phyloP scores from a whole-genome alignment of 2,797 vertebrate species.

The Poeciliopsis gracilis region DNA sequence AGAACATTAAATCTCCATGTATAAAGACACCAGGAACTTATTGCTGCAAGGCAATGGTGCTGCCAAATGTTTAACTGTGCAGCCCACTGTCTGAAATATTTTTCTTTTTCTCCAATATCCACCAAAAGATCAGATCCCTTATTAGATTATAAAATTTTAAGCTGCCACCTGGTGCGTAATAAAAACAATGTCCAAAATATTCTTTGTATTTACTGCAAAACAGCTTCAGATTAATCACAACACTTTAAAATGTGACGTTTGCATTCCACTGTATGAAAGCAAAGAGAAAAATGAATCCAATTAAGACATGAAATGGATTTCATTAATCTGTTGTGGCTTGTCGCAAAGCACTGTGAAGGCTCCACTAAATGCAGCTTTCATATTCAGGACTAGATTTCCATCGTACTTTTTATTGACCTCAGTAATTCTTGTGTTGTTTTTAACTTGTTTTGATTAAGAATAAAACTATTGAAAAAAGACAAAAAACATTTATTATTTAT shows the following conservation, averaged over 20 bases:
- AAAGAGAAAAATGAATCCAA: slow-evolving; percentile 63
- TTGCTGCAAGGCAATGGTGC: too few species aligned
- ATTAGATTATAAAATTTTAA: background rate
- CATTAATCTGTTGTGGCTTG: slow-evolving; percentile 68
- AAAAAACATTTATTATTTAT: background rate
- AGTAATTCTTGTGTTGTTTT: slow-evolving; percentile 14
- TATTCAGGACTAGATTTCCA: slow-evolving; percentile 19
- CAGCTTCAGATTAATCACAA: slow-evolving; percentile 32
- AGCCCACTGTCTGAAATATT: background rate
- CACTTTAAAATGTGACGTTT: slow-evolving; percentile 55
- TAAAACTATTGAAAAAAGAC: background rate
- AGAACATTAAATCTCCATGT: too few species aligned
- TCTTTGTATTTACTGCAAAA: slow-evolving; percentile 17
- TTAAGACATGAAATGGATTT: slow-evolving; percentile 70
- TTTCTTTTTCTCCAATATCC: background rate
- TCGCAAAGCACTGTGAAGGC: slow-evolving; percentile 58
- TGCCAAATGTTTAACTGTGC: too few species aligned
- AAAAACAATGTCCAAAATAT: background rate
- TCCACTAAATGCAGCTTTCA: slow-evolving; percentile 65
- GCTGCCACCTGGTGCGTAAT: background rate
- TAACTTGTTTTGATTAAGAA: background rate
- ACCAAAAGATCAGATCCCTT: background rate
- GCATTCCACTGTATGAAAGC: slow-evolving; percentile 40
- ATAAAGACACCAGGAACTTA: too few species aligned
- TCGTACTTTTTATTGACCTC: slow-evolving; percentile 32